A percentile compares a stretch with the other conserved stretches of the same genome.
Conservation (phyloP, 2,888 invertebrate species). For the Plusia festucae region DNA sequence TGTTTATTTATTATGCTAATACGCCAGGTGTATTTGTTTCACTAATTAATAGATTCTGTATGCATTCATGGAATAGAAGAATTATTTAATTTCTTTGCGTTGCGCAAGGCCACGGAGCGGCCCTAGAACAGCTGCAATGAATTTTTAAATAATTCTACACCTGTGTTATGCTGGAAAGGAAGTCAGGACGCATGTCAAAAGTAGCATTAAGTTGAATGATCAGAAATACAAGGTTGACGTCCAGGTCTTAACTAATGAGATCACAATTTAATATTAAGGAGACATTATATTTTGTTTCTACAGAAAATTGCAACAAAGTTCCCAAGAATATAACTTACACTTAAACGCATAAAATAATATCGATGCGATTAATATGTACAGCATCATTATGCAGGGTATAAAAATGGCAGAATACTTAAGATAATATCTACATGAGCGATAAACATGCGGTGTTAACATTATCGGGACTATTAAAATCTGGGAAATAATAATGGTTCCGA, state of each 20-base stretch:
- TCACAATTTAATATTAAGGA: no score
- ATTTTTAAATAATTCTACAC: neutral
- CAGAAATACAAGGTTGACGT: no score
- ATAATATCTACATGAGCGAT: neutral
- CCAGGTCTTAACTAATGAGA: no score
- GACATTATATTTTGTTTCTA: no score
- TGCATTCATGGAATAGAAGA: neutral
- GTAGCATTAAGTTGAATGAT: no score
- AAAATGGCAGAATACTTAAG: neutral
- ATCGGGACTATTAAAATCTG: neutral
- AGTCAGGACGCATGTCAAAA: neutral
- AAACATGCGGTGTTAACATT: conserved; percentile 2
- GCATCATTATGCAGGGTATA: neutral
- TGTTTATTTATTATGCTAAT: neutral
- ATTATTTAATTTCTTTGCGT: neutral
- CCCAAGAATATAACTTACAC: neutral
- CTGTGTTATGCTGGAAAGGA: neutral
- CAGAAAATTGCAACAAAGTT: neutral
- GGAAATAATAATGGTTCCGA: no score
- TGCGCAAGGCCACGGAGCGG: no score
- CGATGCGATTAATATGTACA: neutral
- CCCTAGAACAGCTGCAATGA: neutral
- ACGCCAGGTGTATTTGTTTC: neutral
- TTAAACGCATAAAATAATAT: conserved; percentile 1
- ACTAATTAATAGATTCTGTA: neutral